Percentiles rank a stretch among this genome's conserved stretches.
Conservation (phyloP, 2,888 invertebrate genomes). For the Agriopis aurantiaria region DNA sequence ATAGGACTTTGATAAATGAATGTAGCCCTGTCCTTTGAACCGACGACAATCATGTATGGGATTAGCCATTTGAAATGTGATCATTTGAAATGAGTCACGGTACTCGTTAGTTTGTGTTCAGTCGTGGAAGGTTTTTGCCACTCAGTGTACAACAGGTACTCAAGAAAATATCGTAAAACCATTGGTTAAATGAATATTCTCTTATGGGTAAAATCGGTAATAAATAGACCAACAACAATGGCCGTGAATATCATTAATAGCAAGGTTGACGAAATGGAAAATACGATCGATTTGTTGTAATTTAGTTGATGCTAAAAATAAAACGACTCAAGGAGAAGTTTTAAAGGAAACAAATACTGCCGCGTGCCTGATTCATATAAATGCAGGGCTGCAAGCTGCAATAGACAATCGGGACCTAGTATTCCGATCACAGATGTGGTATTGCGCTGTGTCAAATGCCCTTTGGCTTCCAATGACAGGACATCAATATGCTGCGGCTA, state of each 20-base stretch:
- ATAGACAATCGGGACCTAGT: conserved; percentile 53
- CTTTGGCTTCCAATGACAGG: conserved; percentile 55
- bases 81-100: conserved; percentile 38
- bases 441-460: conserved; percentile 55
- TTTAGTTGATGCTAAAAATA: conserved; percentile 12
- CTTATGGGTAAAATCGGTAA: too few relatives aligned
- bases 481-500: conserved; percentile 55
- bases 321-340: conserved; percentile 5
- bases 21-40: conserved; percentile 50
- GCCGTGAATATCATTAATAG: conserved; percentile 4
- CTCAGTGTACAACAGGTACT: background rate
- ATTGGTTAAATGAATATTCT: background rate
- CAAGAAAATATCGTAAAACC: conserved; percentile 4
- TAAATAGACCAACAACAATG: background rate
- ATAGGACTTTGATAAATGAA: conserved; percentile 56
- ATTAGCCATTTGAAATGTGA: conserved; percentile 51
- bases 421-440: conserved; percentile 66
- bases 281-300: conserved; percentile 9
- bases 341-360: conserved; percentile 39
- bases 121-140: conserved; percentile 8
- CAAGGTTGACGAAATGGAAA: conserved; percentile 16
- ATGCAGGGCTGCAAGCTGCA: conserved; percentile 48
- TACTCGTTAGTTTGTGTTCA: conserved; percentile 6
- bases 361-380: conserved; percentile 50
- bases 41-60: conserved; percentile 45